phyloP scores from a whole-genome alignment of 1,140 invertebrate species.

The Melanaphis sacchari region DNA sequence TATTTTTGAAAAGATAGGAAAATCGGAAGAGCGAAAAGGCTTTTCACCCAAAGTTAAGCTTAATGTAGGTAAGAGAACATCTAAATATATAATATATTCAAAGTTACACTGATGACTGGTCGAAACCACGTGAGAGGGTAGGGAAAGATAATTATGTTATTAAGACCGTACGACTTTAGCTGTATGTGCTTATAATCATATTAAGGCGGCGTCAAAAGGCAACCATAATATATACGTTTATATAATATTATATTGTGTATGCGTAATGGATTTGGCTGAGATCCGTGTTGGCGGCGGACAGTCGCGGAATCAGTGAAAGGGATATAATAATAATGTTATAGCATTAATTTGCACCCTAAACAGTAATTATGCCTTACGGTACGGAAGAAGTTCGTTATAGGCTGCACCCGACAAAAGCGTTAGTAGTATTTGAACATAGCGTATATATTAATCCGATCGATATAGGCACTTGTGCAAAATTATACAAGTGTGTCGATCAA shows the following conservation, averaged over 20 bases:
- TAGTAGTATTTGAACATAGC: not conserved
- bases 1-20: not conserved
- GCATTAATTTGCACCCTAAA: constrained; percentile 28
- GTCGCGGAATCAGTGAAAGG: not conserved
- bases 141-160: not conserved
- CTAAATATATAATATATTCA: not conserved
- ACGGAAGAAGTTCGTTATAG: not conserved
- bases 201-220: not conserved
- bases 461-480: not conserved
- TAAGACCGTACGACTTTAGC: not conserved
- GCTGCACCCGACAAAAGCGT: not conserved
- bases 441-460: not conserved
- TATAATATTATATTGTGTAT: constrained; percentile 5
- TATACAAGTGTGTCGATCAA: not conserved
- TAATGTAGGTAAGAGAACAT: not conserved
- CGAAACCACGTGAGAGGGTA: not conserved
- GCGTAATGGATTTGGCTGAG: not conserved
- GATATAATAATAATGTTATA: not conserved
- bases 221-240: constrained; percentile 8
- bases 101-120: not conserved
- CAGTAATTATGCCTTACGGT: not conserved
- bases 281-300: not conserved
- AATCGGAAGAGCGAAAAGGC: not conserved
- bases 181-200: not conserved
- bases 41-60: not conserved